These are phyloP conservation scores for Alsophila aescularia DNA, from an alignment of 2,888 invertebrate species.

Conservation along the genomic window DNA sequence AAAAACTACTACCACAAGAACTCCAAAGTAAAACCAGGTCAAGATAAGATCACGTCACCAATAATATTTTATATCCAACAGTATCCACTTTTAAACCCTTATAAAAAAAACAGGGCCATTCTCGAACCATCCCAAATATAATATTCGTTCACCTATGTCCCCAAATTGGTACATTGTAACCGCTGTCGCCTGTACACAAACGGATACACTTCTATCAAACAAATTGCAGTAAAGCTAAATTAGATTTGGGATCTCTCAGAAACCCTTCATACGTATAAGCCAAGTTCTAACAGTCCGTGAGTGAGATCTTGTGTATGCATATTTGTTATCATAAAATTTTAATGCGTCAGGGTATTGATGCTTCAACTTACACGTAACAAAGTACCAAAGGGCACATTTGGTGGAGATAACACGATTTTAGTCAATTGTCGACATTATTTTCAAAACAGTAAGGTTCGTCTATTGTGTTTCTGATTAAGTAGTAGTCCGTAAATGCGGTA, in stretches of 20 bases:
- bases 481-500: slow-evolving; percentile 17
- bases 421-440: not conserved
- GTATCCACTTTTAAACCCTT: slow-evolving; percentile 22
- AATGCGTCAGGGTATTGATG: slow-evolving; percentile 30
- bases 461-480: not conserved
- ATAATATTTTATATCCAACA: slow-evolving; percentile 19
- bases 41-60: too few species aligned
- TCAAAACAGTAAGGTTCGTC: not conserved
- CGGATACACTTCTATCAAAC: slow-evolving; percentile 40
- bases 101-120: slow-evolving; percentile 20
- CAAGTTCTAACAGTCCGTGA: slow-evolving; percentile 46
- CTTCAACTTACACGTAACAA: not conserved
- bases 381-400: slow-evolving; percentile 4
- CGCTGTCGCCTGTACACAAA: slow-evolving; percentile 16
- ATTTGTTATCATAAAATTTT: slow-evolving; percentile 41
- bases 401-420: slow-evolving; percentile 2
- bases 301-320: slow-evolving; percentile 43
- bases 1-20: too few species aligned
- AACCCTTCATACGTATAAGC: slow-evolving; percentile 50
- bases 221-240: slow-evolving; percentile 70
- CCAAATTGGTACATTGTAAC: slow-evolving; percentile 17
- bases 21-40: not conserved
- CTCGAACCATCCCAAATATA: slow-evolving; percentile 33
- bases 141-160: slow-evolving; percentile 48
- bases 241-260: slow-evolving; percentile 60